These are phyloP conservation scores for Drosophila micromelanica DNA, from an alignment of 1,140 invertebrate species.

Conservation along the genomic window DNA sequence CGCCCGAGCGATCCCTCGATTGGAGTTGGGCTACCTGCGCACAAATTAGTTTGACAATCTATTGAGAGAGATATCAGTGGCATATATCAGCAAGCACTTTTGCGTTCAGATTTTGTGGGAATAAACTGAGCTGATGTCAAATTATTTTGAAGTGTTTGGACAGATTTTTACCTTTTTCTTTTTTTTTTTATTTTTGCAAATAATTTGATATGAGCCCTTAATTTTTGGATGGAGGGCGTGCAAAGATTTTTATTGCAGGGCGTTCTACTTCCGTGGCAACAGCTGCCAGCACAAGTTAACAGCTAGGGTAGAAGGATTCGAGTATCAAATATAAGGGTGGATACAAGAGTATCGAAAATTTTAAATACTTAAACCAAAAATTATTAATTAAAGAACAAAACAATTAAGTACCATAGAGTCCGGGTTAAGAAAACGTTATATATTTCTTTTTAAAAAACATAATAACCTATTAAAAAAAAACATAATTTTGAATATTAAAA, in stretches of 20 bases:
- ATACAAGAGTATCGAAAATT: not conserved
- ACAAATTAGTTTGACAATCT: conserved; percentile 81
- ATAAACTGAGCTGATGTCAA: conserved; percentile 75
- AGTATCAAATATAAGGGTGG: conserved; percentile 1
- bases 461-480: too few relatives aligned
- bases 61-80: conserved; percentile 22
- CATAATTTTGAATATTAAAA: too few relatives aligned
- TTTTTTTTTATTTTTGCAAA: conserved; percentile 52
- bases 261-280: conserved; percentile 73
- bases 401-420: too few relatives aligned
- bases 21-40: conserved; percentile 58
- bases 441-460: too few relatives aligned
- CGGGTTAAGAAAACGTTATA: too few relatives aligned
- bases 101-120: conserved; percentile 70
- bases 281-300: conserved; percentile 45
- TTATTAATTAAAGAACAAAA: too few relatives aligned
- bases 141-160: conserved; percentile 84
- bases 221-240: conserved; percentile 7
- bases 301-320: not conserved
- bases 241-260: conserved; percentile 65
- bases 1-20: conserved; percentile 14
- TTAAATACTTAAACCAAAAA: not conserved
- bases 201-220: conserved; percentile 70
- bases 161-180: conserved; percentile 59
- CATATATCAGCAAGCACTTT: conserved; percentile 50